Percentiles rank a stretch among this genome's conserved stretches.
These are phyloP conservation scores for Oncorhynchus mykiss DNA, from an alignment of 2,113 vertebrate species.

Conservation along the genomic window DNA sequence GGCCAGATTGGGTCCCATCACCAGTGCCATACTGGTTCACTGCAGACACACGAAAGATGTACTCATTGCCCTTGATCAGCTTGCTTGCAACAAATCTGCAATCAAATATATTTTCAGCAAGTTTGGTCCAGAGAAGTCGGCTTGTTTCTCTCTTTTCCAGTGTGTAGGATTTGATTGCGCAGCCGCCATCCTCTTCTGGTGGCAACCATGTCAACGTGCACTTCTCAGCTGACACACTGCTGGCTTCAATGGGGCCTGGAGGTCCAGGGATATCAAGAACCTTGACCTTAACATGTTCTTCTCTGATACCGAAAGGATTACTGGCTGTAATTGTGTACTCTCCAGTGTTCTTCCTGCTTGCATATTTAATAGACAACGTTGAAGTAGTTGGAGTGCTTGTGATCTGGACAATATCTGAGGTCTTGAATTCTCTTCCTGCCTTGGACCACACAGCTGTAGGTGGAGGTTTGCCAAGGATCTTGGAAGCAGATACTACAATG, in stretches of 20 bases:
- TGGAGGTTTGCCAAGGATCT: slow-evolving; percentile 93
- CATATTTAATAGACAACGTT: slow-evolving; percentile 88
- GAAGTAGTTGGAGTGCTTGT: slow-evolving; percentile 89
- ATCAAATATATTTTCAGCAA: slow-evolving; percentile 89
- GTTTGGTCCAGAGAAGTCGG: slow-evolving; percentile 92
- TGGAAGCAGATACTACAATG: slow-evolving; percentile 88
- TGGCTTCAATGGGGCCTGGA: slow-evolving; percentile 91
- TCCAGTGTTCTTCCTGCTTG: slow-evolving; percentile 92
- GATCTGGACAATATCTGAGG: slow-evolving; percentile 86
- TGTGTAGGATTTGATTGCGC: slow-evolving; percentile 88
- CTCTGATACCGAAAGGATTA: slow-evolving; percentile 96
- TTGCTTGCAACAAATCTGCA: slow-evolving; percentile 89
- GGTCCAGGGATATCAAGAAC: slow-evolving; percentile 95
- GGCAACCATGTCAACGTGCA: slow-evolving; percentile 95
- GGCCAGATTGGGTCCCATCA: slow-evolving; percentile 86
- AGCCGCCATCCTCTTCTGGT: slow-evolving; percentile 93
- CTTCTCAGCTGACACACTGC: slow-evolving; percentile 94
- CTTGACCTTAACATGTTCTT: slow-evolving; percentile 90
- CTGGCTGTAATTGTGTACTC: slow-evolving; percentile 94
- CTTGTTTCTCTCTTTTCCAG: slow-evolving; percentile 99
- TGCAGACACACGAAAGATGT: slow-evolving; percentile 93
- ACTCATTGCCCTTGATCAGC: slow-evolving; percentile 97
- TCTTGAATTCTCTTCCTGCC: slow-evolving; percentile 92
- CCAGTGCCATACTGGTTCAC: slow-evolving; percentile 94
- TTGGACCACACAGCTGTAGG: slow-evolving; percentile 93